Evolutionary conservation across 1,140 invertebrate species (phyloP).

Genomic region (Gonioctena quinquepunctata): DNA sequence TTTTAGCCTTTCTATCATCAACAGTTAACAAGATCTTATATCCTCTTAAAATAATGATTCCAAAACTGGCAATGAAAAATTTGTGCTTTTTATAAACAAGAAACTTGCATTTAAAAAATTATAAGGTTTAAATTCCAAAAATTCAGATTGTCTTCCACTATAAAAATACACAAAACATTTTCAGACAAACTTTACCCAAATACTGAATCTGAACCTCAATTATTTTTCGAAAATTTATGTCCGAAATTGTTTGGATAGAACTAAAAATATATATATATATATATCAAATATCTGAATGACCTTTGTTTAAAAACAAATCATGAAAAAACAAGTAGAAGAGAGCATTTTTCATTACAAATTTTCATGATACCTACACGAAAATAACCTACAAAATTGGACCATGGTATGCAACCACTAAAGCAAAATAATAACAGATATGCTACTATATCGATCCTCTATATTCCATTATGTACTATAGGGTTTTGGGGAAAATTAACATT

Average conservation of each 20-base stretch:
- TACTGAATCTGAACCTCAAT: no score
- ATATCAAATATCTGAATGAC: background rate
- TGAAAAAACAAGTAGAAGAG: background rate
- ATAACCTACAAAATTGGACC: background rate
- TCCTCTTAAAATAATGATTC: background rate
- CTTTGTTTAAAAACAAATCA: background rate
- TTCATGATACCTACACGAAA: background rate
- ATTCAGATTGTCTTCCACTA: background rate
- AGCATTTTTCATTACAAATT: background rate
- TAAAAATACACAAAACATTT: background rate
- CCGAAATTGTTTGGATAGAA: no score
- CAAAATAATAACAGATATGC: background rate
- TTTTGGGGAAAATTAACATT: background rate
- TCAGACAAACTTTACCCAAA: no score
- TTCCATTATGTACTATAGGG: background rate
- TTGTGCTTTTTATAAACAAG: background rate
- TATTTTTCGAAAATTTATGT: no score
- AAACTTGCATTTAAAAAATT: background rate
- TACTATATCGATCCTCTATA: background rate
- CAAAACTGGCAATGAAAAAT: background rate
- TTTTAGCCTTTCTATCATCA: background rate
- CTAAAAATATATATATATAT: no score
- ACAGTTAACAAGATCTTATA: background rate
- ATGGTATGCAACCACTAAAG: background rate
- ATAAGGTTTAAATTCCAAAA: background rate